Percentiles rank a stretch among this genome's conserved stretches.
Evolutionary conservation across 2,888 invertebrate species (phyloP).

Genomic region (Congeria kusceri): DNA sequence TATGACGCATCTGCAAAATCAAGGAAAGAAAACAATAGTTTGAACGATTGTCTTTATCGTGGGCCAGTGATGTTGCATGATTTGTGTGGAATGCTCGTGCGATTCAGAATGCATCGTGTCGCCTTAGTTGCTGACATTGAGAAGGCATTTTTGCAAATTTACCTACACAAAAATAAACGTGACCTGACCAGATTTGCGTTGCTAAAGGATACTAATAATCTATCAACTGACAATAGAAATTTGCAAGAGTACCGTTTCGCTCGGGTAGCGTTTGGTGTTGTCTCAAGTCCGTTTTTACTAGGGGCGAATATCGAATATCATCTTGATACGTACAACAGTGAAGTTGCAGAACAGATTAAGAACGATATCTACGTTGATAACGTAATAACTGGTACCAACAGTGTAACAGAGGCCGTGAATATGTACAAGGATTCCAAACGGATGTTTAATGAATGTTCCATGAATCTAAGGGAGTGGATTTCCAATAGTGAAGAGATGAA

Average conservation of each 20-base stretch:
- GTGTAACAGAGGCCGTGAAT: conserved; percentile 4
- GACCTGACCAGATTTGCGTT: conserved; percentile 49
- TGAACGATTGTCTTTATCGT: conserved; percentile 44
- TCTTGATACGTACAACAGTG: conserved; percentile 12
- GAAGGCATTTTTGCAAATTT: conserved; percentile 41
- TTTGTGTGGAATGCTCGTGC: conserved; percentile 27
- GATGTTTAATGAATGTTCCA: conserved; percentile 17
- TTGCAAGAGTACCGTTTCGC: conserved; percentile 27
- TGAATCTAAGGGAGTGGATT: conserved; percentile 33
- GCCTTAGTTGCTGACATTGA: conserved; percentile 49
- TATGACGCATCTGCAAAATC: conserved; percentile 35
- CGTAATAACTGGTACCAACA: conserved; percentile 16
- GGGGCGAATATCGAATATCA: conserved; percentile 30
- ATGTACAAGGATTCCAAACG: conserved; percentile 19
- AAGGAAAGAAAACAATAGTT: conserved; percentile 21
- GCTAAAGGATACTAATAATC: conserved; percentile 31
- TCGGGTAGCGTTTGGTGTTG: conserved; percentile 26
- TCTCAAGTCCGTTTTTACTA: conserved; percentile 33
- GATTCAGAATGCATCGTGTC: conserved; percentile 21
- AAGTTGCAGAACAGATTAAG: conserved; percentile 15
- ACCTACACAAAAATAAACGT: conserved; percentile 21
- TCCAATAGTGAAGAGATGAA: conserved; percentile 26
- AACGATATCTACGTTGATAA: conserved; percentile 27
- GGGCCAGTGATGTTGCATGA: conserved; percentile 44
- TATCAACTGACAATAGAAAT: conserved; percentile 4